Conservation (phyloP, 2,797 vertebrate genomes). For the Streptopelia turtur region DNA sequence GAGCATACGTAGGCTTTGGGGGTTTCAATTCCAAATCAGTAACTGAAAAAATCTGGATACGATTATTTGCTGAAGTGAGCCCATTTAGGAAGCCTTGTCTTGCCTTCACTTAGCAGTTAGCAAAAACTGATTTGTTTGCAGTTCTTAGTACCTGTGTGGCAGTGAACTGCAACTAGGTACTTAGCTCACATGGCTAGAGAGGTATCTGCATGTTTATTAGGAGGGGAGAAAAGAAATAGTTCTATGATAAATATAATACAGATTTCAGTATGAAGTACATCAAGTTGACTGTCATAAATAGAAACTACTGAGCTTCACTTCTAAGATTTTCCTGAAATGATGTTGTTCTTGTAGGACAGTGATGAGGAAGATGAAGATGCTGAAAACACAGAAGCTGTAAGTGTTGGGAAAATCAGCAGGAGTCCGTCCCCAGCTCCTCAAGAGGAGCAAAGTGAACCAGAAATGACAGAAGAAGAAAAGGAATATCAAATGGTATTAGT, state of each 20-base stretch:
- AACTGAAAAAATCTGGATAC: background rate
- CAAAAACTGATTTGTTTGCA: background rate
- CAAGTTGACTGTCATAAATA: background rate
- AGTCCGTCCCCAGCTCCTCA: constrained; percentile 89
- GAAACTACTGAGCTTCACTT: background rate
- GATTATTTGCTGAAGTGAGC: background rate
- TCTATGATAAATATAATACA: background rate
- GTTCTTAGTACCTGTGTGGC: background rate
- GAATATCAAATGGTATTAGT: constrained; percentile 93
- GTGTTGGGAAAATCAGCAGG: constrained; percentile 76
- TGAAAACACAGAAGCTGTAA: constrained; percentile 84
- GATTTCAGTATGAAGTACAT: background rate
- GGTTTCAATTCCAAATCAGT: background rate
- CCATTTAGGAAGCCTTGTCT: background rate
- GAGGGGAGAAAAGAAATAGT: background rate
- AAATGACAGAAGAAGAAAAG: constrained; percentile 97
- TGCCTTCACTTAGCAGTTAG: background rate
- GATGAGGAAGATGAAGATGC: constrained; percentile 88
- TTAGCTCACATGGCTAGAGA: background rate
- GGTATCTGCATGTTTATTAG: background rate
- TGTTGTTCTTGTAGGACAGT: constrained; percentile 80
- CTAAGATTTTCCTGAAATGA: background rate
- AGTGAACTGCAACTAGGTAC: background rate
- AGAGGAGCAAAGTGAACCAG: constrained; percentile 93
- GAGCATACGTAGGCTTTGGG: background rate